Evolutionary conservation across 92 coral and sea anemone species (phyloP), one percentile per base, ranked within the genome.

Genomic region (Plumapathes pennacea): DNA sequence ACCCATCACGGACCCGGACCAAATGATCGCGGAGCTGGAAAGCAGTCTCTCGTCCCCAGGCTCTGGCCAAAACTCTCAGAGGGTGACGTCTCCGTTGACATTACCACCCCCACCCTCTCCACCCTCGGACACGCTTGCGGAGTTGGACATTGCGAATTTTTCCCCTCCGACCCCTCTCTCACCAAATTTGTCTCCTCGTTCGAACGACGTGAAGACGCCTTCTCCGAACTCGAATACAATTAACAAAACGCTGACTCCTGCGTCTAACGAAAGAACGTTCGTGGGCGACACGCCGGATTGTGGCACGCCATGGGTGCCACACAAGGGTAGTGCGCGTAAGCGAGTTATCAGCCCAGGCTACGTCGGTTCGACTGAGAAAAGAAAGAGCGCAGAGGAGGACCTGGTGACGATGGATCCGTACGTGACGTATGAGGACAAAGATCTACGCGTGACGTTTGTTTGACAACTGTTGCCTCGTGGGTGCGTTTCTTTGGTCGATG

Each of bases 361-460:
- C 3, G 62, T 49, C 10, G 50, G 38, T 36, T 65, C 49, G 33
- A 21, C 75, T 32, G 88, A 54, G 51, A 82, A 54, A 36, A 52
- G 73, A 9, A 33, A 23, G 32, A 39, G 73, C 37, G 66, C 54
- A 33, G 40, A 72, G 32, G 78, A 53, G 13, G 83, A 73, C 23
- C 56, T 68, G 19, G 69, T 77, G 6, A 70, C 78, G 44, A 80
- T 87, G 9, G 86, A 83, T 63, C 86, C 96, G 24, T 83, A 87
- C 46, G 86, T 77, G 4, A 87, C 90, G 10, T 87, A 78, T 43
- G 97, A 88, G 47, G 70, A 73, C 22, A 84, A 83, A 23, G 91
- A 87, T 63, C 63, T 91, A 64, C 69, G 96, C 58, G 82, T 91
- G 25, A 91, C 97, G 38, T 91, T 91, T 73, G 97, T 91, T 23